Percentiles rank a stretch among this genome's conserved stretches.
phyloP scores from a whole-genome alignment of 2,797 vertebrate genomes.

The Brachyrhaphis roseni region DNA sequence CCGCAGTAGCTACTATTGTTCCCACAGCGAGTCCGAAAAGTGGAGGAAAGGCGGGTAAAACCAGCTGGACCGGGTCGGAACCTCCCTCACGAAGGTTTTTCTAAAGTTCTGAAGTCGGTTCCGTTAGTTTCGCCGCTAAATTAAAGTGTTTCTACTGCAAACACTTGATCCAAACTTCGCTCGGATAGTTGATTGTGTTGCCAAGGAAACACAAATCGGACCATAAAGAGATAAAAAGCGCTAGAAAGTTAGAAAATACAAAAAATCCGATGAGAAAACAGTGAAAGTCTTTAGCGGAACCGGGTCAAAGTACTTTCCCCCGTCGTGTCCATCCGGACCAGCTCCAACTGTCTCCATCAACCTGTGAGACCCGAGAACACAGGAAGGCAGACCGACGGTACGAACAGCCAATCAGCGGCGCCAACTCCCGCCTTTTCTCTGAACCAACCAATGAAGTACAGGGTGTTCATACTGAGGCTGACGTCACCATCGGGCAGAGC shows the following conservation, averaged over 20 bases:
- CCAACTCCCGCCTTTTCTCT: neutral
- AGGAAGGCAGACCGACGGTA: conserved; percentile 3
- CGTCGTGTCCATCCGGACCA: conserved; percentile 19
- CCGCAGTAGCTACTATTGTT: conserved; percentile 60
- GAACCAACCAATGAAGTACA: conserved; percentile 44
- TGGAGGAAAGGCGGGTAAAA: fast-evolving
- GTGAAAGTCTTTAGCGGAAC: neutral
- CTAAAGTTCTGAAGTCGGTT: fast-evolving
- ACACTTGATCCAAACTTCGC: conserved; percentile 71
- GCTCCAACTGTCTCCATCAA: conserved; percentile 52
- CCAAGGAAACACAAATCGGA: conserved; percentile 62
- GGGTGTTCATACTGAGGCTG: neutral
- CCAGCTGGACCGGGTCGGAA: neutral
- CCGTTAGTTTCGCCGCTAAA: neutral
- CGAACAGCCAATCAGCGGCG: conserved; percentile 20
- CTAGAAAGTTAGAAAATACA: conserved; percentile 12
- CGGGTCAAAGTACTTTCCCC: neutral
- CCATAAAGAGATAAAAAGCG: conserved; percentile 52
- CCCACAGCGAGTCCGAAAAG: conserved; percentile 22
- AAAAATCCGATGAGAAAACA: neutral
- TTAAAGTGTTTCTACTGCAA: conserved; percentile 11
- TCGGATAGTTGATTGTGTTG: conserved; percentile 66
- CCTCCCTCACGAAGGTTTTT: fast-evolving
- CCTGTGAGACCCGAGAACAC: conserved; percentile 25
- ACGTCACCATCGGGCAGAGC: conserved; percentile 23